Evolutionary conservation across 2,797 vertebrate species (phyloP).

Genomic region (Danio aesculapii): DNA sequence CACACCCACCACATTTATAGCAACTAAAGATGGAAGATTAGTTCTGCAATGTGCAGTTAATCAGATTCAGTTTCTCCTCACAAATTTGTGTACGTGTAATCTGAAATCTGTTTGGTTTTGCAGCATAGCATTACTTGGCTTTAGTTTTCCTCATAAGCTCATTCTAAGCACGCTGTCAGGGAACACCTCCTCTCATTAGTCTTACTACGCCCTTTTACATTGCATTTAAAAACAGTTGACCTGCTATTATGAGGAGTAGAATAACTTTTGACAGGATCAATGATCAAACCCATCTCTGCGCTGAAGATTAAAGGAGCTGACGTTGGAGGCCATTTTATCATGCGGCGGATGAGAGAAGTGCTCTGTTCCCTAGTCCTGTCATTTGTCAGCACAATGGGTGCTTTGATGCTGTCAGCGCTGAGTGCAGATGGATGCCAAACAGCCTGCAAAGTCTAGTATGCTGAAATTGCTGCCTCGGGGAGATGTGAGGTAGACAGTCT

Average conservation of each 20-base stretch:
- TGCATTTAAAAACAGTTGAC: slow-evolving; percentile 45
- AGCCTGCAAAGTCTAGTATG: slow-evolving; percentile 40
- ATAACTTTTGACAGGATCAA: slow-evolving; percentile 44
- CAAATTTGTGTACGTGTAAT: background rate
- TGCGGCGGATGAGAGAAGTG: slow-evolving; percentile 28
- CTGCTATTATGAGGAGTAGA: slow-evolving; percentile 16
- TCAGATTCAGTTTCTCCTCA: background rate
- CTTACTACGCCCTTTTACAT: background rate
- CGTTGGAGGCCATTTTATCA: slow-evolving; percentile 48
- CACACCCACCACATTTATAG: too few species aligned
- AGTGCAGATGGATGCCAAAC: slow-evolving; percentile 46
- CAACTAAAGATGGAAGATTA: too few species aligned
- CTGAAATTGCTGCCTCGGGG: slow-evolving; percentile 52
- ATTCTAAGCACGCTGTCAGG: background rate
- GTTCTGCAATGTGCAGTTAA: background rate
- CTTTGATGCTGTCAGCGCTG: slow-evolving; percentile 48
- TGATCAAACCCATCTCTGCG: slow-evolving; percentile 48
- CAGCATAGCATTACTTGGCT: background rate
- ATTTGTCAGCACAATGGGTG: slow-evolving; percentile 52
- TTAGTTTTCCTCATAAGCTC: background rate
- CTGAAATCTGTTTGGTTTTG: background rate
- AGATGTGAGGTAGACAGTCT: slow-evolving; percentile 40
- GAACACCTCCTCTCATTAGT: slow-evolving; percentile 15
- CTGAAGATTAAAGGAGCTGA: slow-evolving; percentile 54
- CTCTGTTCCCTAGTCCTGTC: slow-evolving; percentile 42